phyloP scores from a whole-genome alignment of 2,888 invertebrate species.

The Phymatocera aterrima region DNA sequence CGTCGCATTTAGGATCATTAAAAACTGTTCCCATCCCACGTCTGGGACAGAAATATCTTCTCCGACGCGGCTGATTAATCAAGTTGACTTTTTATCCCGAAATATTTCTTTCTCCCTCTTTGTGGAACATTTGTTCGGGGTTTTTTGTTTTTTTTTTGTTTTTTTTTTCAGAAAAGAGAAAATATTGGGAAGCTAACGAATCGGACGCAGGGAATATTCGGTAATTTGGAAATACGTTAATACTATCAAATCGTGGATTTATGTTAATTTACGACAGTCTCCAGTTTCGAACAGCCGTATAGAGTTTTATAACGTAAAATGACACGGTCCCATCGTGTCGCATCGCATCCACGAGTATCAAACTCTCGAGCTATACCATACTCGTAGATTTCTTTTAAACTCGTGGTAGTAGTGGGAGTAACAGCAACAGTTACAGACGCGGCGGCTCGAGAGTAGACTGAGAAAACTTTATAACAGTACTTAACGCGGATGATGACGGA shows the following conservation, averaged over 20 bases:
- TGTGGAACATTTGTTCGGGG: too few species aligned
- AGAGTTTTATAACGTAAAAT: slow-evolving; percentile 28
- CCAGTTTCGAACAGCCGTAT: slow-evolving; percentile 15
- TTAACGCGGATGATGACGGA: slow-evolving; percentile 16
- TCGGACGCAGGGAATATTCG: neutral
- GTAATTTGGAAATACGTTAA: neutral
- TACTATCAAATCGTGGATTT: slow-evolving; percentile 15
- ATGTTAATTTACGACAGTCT: slow-evolving; percentile 21
- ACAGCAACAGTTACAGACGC: too few species aligned
- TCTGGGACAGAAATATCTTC: too few species aligned
- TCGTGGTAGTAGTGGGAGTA: too few species aligned
- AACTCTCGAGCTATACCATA: neutral
- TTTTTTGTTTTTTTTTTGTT: too few species aligned
- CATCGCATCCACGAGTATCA: neutral
- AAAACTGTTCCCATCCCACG: too few species aligned
- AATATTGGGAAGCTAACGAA: neutral
- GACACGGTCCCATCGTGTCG: slow-evolving; percentile 9
- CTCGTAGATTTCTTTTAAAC: neutral
- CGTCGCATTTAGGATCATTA: too few species aligned
- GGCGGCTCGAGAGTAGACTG: slow-evolving; percentile 1
- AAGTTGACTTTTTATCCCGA: too few species aligned
- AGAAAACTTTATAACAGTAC: slow-evolving; percentile 12
- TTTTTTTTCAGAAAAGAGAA: too few species aligned
- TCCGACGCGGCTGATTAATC: too few species aligned
- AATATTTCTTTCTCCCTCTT: too few species aligned